These are phyloP conservation scores for Sphaerophoria rueppellii DNA, from an alignment of 2,888 invertebrate species.

Conservation along the genomic window DNA sequence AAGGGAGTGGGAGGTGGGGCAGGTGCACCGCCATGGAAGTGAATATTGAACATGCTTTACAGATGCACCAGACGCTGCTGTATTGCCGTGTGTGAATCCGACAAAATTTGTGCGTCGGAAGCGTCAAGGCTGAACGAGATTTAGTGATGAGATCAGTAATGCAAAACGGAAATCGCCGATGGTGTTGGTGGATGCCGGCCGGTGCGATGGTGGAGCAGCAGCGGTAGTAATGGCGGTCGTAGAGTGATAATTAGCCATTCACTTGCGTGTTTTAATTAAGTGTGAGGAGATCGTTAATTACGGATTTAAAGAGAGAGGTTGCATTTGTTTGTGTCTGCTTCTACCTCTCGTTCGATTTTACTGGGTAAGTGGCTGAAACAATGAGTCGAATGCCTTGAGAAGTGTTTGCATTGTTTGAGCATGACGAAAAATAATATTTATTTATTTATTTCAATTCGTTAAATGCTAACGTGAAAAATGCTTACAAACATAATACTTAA, in stretches of 20 bases:
- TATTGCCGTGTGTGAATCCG: slow-evolving; percentile 1
- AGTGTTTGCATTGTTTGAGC: too few species aligned
- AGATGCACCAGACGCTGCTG: not conserved
- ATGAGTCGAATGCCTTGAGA: too few species aligned
- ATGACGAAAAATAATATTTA: too few species aligned
- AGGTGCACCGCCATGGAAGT: not conserved
- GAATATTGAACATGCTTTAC: not conserved
- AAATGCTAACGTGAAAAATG: too few species aligned
- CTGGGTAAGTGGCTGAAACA: too few species aligned
- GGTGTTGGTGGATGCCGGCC: slow-evolving; percentile 5
- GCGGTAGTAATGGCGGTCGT: slow-evolving; percentile 24
- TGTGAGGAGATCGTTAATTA: slow-evolving; percentile 68
- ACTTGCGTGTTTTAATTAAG: slow-evolving; percentile 71
- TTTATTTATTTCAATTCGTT: too few species aligned
- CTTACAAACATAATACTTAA: too few species aligned
- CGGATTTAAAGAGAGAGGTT: slow-evolving; percentile 50
- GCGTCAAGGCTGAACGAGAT: slow-evolving; percentile 70
- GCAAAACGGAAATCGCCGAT: slow-evolving; percentile 69
- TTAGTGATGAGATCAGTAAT: slow-evolving; percentile 72
- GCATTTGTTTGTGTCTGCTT: slow-evolving; percentile 24
- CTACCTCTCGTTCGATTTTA: not conserved
- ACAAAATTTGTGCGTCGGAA: slow-evolving; percentile 68
- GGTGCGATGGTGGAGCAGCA: not conserved
- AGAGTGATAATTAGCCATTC: slow-evolving; percentile 65
- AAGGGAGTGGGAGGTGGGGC: not conserved